phyloP scores from a whole-genome alignment of 2,888 invertebrate genomes.

The Coecobrya sp. region DNA sequence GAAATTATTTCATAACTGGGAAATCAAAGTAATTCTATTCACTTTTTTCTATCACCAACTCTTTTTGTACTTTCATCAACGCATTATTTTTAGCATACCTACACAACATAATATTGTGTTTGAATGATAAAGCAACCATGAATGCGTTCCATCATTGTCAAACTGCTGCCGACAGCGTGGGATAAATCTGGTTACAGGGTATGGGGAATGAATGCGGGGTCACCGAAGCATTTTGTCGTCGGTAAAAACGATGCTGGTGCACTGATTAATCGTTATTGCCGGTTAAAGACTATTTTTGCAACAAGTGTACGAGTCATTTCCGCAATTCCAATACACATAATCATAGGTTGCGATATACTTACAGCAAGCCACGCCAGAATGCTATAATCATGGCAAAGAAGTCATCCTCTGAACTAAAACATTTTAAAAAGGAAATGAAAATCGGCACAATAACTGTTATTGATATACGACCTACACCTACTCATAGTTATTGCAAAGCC shows the following conservation, averaged over 20 bases:
- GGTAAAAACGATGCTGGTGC: background rate
- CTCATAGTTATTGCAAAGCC: background rate
- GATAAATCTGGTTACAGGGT: slow-evolving; percentile 61
- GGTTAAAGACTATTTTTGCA: background rate
- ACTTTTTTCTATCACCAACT: too few species aligned
- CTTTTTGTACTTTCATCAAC: too few species aligned
- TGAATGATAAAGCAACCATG: background rate
- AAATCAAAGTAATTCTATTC: too few species aligned
- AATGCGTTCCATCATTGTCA: slow-evolving; percentile 28
- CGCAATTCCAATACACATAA: background rate
- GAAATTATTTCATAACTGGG: too few species aligned
- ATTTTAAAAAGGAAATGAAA: background rate
- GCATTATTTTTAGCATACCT: too few species aligned
- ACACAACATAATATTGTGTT: too few species aligned
- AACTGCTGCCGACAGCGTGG: slow-evolving; percentile 46
- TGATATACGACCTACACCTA: background rate
- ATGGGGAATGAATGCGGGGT: too few species aligned
- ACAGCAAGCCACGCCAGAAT: background rate
- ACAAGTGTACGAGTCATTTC: background rate
- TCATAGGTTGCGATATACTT: too few species aligned
- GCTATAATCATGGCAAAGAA: background rate
- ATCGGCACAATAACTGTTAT: background rate
- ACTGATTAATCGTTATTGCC: background rate
- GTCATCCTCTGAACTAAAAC: background rate
- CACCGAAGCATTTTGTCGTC: background rate